Base-by-base conservation (phyloP, 2,888 invertebrate species). In the Chromoteleia sp. region DNA sequence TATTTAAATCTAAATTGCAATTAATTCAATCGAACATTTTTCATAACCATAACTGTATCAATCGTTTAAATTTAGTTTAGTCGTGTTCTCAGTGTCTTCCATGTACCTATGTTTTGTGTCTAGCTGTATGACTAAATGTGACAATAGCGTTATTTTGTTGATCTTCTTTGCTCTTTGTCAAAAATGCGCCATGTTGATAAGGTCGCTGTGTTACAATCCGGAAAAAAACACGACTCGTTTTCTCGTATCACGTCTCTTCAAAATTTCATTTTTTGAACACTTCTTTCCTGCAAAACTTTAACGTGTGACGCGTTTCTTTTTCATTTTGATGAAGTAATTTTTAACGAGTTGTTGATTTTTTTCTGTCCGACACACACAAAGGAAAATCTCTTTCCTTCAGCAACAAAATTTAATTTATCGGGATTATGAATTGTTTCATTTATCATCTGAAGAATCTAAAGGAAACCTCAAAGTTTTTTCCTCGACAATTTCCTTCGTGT, bases 111-210 rank as follows among this genome's bases (percentile, higher is more conserved):
- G 54, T 63, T 65, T 48, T 70, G 61, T 76, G 54, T 77, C 12
- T 61, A 77, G 68, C 10, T 70, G 68, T 61, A 70, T 48, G 48
- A 65, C n/a, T 71, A 65, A 56, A 65, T 77, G 70, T 77, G 19
- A 65, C 30, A 30, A 59, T 58, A 61, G 59, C 36, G 8, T 30
- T 41, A 52, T 39, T 29, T 61, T 25, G 58, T 58, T 58, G 19
- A 58, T 59, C 78, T 78, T 78, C 50, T 65, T 78, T 78, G 78
- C 41, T 78, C 78, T 78, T 78, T 78, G 78, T 71, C 77, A 63
- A 63, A 77, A 76, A 33, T 59, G 52, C 19, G 58, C 25, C 30
- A 48, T 21, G 10, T 33, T 30, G 33, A 71, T 71, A 78, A 78
- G 78, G 78, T 78, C 78, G 65, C 71, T 65, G 71, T 15, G 71